Base-by-base conservation (phyloP, 2,888 invertebrate genomes). In the Tetrapedia diversipes region DNA sequence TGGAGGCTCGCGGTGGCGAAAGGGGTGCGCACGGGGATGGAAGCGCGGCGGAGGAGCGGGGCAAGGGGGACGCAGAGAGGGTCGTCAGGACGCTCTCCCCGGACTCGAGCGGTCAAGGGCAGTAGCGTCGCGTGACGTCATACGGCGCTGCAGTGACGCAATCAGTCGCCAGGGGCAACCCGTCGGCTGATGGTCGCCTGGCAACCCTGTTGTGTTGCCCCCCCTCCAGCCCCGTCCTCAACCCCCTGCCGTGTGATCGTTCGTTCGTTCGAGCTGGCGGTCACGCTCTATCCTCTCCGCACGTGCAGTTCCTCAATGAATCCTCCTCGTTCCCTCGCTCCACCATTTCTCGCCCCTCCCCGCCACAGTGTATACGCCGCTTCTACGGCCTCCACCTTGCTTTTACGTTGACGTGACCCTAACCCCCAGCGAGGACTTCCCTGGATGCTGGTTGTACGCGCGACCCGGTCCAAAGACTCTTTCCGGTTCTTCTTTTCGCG, bases 261-360 rank as follows among this genome's bases (percentile, higher is more conserved):
- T 24, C 64, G 57, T 43, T 22, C 56, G 54, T 10, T 29, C 61
- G 43, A 54, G 77, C 68, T 69, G 66, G 57, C 69, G 67, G 49
- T 66, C 77, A 54, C 74, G 57, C 39, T 77, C 78, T 59, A 70
- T 74, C 80, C 79, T 77, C 66, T 81, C n/a, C n/a, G 82, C 89
- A 88, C 89, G 89, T 89, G 88, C 87, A 88, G 84, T 86, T 90
- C 85, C 87, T 90, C 88, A 90, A 90, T 90, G 90, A 90, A 90
- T 81, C 77, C 82, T 72, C 79, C 70, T 76, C 74, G 77, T 80
- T 70, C 77, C 60, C 63, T 63, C 49, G 0, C 49, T 61, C 34
- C 57, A 76, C 76, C 74, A n/a, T n/a, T 64, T 56, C 61, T 27
- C 56, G 39, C 64, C 64, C 65, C 39, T 47, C 74, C 64, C 57